phyloP scores from a whole-genome alignment of 2,797 vertebrate species.

The Pyrocephalus nanus region DNA sequence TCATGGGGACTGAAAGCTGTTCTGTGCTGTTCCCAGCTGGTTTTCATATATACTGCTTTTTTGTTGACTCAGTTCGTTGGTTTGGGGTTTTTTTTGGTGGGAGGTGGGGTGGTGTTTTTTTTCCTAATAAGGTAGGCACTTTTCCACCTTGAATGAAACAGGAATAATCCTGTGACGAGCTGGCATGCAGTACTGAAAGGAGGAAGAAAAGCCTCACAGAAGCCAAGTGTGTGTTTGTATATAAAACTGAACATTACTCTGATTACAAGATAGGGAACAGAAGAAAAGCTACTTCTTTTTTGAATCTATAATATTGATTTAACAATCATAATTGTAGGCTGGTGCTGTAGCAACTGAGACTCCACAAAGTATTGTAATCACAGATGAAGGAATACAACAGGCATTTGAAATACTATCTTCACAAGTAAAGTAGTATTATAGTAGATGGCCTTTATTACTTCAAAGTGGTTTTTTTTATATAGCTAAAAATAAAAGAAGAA shows the following conservation, averaged over 20 bases:
- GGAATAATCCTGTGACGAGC: background rate
- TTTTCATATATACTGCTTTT: background rate
- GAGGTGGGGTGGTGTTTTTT: background rate
- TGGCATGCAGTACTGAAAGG: background rate
- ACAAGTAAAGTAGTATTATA: background rate
- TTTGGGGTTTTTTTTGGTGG: background rate
- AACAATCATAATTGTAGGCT: background rate
- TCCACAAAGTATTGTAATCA: background rate
- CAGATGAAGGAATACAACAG: constrained; percentile 18
- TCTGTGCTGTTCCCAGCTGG: background rate
- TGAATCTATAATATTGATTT: constrained; percentile 20
- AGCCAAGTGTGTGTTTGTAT: background rate
- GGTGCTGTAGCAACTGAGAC: background rate
- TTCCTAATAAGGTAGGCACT: background rate
- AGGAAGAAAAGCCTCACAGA: background rate
- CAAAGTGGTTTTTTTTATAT: background rate
- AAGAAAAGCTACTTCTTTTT: constrained; percentile 18
- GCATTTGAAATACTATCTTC: constrained; percentile 13
- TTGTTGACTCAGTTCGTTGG: background rate
- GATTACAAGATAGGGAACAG: constrained; percentile 5
- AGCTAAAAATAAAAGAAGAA: constrained; percentile 32
- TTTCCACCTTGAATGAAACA: background rate
- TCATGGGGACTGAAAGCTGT: background rate
- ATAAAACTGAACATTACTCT: background rate
- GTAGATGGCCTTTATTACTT: constrained; percentile 14